Conservation (phyloP, 2,797 vertebrate species). For the Heteromormyrus szaboi region DNA sequence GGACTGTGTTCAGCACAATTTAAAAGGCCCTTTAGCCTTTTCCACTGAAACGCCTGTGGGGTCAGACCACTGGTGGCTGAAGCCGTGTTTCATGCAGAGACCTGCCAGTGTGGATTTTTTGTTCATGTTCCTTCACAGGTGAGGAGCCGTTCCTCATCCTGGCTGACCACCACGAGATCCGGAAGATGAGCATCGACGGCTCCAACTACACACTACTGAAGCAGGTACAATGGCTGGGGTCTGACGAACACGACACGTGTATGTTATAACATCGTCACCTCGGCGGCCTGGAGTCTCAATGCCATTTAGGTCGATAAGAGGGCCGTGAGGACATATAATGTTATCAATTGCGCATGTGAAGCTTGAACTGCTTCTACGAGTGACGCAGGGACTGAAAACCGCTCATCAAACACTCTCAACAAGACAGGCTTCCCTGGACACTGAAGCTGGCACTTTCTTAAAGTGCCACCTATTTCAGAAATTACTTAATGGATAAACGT, state of each 20-base stretch:
- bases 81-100: background rate
- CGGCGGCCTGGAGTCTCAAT: too few relatives aligned
- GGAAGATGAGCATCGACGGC: constrained; percentile 94
- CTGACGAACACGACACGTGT: background rate
- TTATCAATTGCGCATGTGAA: background rate
- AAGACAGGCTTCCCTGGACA: background rate
- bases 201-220: constrained; percentile 97
- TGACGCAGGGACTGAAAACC: background rate
- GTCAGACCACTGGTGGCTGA: background rate
- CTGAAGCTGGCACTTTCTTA: background rate
- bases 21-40: background rate
- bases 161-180: constrained; percentile 96
- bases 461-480: background rate
- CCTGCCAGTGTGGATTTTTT: background rate
- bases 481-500: background rate
- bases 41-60: background rate
- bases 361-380: background rate
- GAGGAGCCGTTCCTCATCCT: constrained; percentile 96
- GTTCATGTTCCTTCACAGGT: constrained; percentile 56
- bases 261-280: background rate
- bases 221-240: constrained; percentile 65
- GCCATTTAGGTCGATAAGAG: background rate
- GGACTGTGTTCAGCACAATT: background rate
- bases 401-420: background rate
- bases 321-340: background rate